phyloP scores from a whole-genome alignment of 2,888 invertebrate species.

The Campoplex capitator region DNA sequence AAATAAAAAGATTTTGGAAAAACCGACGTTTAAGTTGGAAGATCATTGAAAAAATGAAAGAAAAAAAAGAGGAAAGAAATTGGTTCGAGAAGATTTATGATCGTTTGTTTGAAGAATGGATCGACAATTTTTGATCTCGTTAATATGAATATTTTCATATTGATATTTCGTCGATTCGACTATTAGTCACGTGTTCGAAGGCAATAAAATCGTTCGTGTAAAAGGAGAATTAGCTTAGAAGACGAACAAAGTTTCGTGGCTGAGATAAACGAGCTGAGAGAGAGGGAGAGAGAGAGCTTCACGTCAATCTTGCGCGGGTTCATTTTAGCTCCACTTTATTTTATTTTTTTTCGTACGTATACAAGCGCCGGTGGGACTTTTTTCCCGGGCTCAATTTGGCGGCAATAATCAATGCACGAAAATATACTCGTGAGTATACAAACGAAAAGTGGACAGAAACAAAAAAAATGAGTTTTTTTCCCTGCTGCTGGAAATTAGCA shows the following conservation, averaged over 20 bases:
- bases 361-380: not conserved
- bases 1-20: too few relatives aligned
- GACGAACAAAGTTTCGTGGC: slow-evolving; percentile 12
- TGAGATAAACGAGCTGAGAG: not conserved
- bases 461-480: too few relatives aligned
- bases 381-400: slow-evolving; percentile 18
- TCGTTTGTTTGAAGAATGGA: not conserved
- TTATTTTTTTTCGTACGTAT: not conserved
- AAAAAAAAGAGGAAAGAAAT: not conserved
- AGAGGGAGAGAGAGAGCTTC: not conserved
- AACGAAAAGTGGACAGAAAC: not conserved
- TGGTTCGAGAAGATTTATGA: not conserved
- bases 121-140: not conserved
- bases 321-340: not conserved
- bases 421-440: not conserved
- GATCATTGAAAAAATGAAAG: too few relatives aligned
- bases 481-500: not conserved
- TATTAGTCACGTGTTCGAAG: not conserved
- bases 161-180: not conserved
- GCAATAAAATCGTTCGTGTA: slow-evolving; percentile 11
- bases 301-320: slow-evolving; percentile 30
- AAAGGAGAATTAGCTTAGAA: slow-evolving; percentile 26
- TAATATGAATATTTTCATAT: not conserved
- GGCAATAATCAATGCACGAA: slow-evolving; percentile 49
- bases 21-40: too few relatives aligned